These are phyloP conservation scores for Seriola rivoliana DNA, from an alignment of 2,113 vertebrate genomes.

Conservation along the genomic window DNA sequence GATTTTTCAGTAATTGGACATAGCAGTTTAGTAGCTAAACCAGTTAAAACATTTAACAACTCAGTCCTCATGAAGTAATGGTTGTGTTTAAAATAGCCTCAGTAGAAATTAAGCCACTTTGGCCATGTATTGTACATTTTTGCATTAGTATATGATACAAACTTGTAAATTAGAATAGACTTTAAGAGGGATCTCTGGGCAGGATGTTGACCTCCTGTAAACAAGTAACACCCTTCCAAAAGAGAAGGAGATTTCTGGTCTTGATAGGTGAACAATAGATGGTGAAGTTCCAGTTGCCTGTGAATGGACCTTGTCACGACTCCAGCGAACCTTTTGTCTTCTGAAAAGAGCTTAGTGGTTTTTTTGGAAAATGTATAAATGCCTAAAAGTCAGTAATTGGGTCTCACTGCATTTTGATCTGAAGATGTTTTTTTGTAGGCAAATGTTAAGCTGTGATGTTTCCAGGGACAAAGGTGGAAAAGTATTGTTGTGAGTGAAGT, in stretches of 20 bases:
- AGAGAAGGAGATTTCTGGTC: conserved; percentile 24
- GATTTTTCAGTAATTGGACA: not conserved
- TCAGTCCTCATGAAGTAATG: not conserved
- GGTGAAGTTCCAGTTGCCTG: conserved; percentile 30
- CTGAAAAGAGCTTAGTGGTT: conserved; percentile 32
- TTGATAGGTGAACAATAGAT: conserved; percentile 55
- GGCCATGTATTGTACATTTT: not conserved
- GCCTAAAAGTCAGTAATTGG: not conserved
- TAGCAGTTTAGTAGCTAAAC: not conserved
- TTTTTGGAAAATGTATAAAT: conserved; percentile 8
- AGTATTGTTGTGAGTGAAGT: conserved; percentile 49
- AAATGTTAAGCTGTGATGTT: conserved; percentile 9
- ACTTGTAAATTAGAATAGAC: not conserved
- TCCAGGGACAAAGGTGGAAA: conserved; percentile 45
- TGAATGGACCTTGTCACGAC: conserved; percentile 51
- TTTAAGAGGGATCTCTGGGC: conserved; percentile 2
- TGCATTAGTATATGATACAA: not conserved
- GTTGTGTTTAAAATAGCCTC: not conserved
- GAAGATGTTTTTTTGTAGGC: conserved; percentile 1
- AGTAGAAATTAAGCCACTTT: not conserved
- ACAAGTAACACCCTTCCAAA: conserved; percentile 13
- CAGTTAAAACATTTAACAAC: not conserved
- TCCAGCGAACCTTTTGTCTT: conserved; percentile 46
- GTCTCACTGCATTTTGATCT: conserved; percentile 19
- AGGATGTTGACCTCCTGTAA: conserved; percentile 26